phyloP scores from a whole-genome alignment of 2,888 invertebrate species.

The Neocrepidodera transversa region DNA sequence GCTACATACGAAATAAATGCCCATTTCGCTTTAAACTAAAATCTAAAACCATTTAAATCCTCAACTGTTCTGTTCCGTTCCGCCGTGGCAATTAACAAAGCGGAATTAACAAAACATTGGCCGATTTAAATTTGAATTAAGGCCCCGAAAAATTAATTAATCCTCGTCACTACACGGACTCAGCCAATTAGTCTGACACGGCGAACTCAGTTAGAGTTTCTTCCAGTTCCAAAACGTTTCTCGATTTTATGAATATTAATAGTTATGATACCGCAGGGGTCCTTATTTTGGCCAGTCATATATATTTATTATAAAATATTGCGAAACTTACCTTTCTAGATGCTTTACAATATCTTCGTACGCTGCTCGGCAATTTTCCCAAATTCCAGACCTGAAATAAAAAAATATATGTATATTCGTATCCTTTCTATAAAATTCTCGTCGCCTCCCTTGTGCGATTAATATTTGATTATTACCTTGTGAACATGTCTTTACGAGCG shows the following conservation, averaged over 20 bases:
- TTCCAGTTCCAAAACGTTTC: constrained; percentile 45
- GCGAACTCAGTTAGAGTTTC: constrained; percentile 48
- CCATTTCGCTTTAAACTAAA: too few relatives aligned
- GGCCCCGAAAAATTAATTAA: constrained; percentile 61
- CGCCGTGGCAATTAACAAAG: constrained; percentile 60
- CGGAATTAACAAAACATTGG: constrained; percentile 61
- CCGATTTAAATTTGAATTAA: constrained; percentile 61
- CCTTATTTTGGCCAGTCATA: constrained; percentile 6
- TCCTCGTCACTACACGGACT: constrained; percentile 61
- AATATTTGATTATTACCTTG: background rate
- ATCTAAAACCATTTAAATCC: too few relatives aligned
- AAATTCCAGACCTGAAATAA: constrained; percentile 79
- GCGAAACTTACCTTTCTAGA: constrained; percentile 91
- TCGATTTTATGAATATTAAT: constrained; percentile 59
- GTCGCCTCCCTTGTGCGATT: background rate
- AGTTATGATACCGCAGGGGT: constrained; percentile 42
- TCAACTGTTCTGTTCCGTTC: too few relatives aligned
- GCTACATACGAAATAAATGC: too few relatives aligned
- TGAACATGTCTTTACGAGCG: constrained; percentile 7
- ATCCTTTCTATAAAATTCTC: too few relatives aligned
- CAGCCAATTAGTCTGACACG: constrained; percentile 58
- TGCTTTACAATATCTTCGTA: constrained; percentile 96
- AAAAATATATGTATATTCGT: too few relatives aligned
- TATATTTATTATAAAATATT: too few relatives aligned
- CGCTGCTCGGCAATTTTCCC: constrained; percentile 94